These are phyloP conservation scores for Plutella xylostella DNA, from an alignment of 2,888 invertebrate genomes.

Conservation along the genomic window DNA sequence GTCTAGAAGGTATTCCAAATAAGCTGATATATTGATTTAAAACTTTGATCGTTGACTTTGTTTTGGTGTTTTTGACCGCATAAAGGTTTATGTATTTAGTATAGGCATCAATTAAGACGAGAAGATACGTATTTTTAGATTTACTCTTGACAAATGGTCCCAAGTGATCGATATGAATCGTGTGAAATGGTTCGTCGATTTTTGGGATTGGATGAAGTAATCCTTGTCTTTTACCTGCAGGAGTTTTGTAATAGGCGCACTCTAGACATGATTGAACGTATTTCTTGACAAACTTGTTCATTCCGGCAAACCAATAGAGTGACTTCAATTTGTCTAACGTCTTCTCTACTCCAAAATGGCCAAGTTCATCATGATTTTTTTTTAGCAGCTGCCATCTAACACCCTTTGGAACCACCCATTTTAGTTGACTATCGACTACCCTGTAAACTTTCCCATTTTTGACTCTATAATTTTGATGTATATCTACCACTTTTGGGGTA, in stretches of 20 bases:
- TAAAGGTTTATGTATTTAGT: conserved; percentile 7
- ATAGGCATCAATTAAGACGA: conserved; percentile 3
- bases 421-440: conserved; percentile 4
- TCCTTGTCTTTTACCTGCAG: conserved; percentile 25
- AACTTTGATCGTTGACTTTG: conserved; percentile 4
- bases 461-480: background rate
- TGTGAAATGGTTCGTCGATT: conserved; percentile 8
- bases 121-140: background rate
- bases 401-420: conserved; percentile 28
- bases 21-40: conserved; percentile 14
- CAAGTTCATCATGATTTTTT: background rate
- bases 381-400: background rate
- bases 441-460: background rate
- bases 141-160: conserved; percentile 9
- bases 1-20: conserved; percentile 12
- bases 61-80: conserved; percentile 12
- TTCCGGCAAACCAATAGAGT: background rate
- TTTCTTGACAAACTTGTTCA: conserved; percentile 6
- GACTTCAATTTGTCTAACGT: background rate
- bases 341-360: background rate
- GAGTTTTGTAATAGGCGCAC: conserved; percentile 22
- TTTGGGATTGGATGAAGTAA: conserved; percentile 18
- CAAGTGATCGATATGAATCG: background rate
- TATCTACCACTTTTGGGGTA: background rate
- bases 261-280: too few relatives aligned